phyloP scores from a whole-genome alignment of 2,797 vertebrate genomes.

The Peromyscus attwateri region DNA sequence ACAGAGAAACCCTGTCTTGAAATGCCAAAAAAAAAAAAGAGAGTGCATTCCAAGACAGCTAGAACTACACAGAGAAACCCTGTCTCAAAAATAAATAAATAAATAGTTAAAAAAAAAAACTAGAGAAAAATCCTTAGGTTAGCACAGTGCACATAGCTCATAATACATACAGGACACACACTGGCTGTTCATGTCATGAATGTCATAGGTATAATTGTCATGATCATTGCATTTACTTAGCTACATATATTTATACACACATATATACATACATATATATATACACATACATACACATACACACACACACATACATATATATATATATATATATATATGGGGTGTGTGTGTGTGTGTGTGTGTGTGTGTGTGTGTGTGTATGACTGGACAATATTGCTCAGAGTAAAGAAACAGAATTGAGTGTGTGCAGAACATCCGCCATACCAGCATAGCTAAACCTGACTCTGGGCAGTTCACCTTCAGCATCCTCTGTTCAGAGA shows the following conservation, averaged over 20 bases:
- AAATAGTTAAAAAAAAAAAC: neutral
- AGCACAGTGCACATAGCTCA: neutral
- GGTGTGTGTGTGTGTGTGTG: neutral
- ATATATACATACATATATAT: neutral
- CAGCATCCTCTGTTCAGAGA: neutral
- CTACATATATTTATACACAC: too few relatives aligned
- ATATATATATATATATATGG: too few relatives aligned
- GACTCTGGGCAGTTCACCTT: neutral
- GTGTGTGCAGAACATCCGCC: neutral
- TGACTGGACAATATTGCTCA: neutral
- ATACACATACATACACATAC: neutral
- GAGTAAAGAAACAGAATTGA: neutral
- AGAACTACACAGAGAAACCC: neutral
- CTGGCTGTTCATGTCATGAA: too few relatives aligned
- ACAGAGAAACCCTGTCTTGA: too few relatives aligned
- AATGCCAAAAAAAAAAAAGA: too few relatives aligned
- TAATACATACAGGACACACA: neutral
- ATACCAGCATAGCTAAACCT: neutral
- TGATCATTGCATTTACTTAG: neutral
- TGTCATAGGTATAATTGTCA: neutral
- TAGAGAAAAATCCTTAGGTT: neutral
- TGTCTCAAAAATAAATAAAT: neutral
- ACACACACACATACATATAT: too few relatives aligned
- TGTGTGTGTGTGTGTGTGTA: neutral
- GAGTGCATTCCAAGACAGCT: neutral